Percentiles rank a stretch among this genome's conserved stretches.
Evolutionary conservation across 2,797 vertebrate genomes (phyloP).

Genomic region (Malacoraja senta): DNA sequence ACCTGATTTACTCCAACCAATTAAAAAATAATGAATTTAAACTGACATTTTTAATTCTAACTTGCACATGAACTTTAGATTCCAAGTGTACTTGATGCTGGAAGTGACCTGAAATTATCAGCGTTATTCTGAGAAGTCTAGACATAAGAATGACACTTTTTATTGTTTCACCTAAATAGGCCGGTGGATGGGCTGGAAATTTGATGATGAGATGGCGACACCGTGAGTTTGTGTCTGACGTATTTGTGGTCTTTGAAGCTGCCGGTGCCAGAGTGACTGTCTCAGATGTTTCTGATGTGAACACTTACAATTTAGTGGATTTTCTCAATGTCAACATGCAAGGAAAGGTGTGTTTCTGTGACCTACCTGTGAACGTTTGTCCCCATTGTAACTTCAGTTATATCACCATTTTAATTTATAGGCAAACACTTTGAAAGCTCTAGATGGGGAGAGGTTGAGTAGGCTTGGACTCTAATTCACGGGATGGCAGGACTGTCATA

Average conservation of each 20-base stretch:
- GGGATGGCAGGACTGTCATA: no score
- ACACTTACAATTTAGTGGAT: background rate
- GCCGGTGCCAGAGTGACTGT: constrained; percentile 33
- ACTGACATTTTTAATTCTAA: no score
- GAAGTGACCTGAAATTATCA: background rate
- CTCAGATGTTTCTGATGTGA: background rate
- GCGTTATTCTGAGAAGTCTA: background rate
- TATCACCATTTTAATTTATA: background rate
- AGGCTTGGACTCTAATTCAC: no score
- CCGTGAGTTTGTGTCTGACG: constrained; percentile 38
- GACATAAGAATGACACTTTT: background rate
- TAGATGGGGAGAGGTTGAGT: background rate
- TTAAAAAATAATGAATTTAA: background rate
- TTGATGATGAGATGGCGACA: constrained; percentile 38
- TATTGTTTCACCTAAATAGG: background rate
- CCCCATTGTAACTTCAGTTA: background rate
- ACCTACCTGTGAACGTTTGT: background rate
- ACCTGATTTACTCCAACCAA: background rate
- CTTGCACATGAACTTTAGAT: background rate
- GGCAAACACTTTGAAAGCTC: background rate
- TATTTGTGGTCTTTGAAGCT: constrained; percentile 39
- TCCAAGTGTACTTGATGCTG: background rate
- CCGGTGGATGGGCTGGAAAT: constrained; percentile 39
- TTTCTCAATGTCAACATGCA: constrained; percentile 38
- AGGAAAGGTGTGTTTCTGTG: constrained; percentile 31